phyloP scores from a whole-genome alignment of 2,797 vertebrate genomes.

The Sebastes minor region DNA sequence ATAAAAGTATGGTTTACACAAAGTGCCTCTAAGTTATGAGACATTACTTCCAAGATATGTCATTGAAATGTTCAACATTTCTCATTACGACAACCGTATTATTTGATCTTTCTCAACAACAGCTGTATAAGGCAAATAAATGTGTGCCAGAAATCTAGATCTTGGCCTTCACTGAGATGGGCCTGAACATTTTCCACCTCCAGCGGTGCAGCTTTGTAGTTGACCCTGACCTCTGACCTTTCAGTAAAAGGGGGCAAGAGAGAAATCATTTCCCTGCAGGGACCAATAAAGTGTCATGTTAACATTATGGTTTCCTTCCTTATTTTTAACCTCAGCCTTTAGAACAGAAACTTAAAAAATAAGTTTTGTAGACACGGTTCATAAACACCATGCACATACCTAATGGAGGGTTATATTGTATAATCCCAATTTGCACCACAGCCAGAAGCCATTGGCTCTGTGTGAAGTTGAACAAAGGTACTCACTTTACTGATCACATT shows the following conservation, averaged over 20 bases:
- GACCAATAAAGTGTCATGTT: conserved; percentile 32
- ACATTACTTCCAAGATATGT: neutral
- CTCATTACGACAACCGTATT: neutral
- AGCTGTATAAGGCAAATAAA: neutral
- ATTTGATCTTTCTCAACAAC: neutral
- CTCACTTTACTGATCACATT: neutral
- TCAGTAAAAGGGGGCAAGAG: conserved; percentile 11
- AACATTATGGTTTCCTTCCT: conserved; percentile 16
- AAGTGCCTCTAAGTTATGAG: neutral
- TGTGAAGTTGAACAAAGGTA: neutral
- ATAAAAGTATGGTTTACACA: neutral
- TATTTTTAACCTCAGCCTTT: neutral
- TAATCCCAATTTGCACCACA: neutral
- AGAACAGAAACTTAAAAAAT: neutral
- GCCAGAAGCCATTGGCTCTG: neutral
- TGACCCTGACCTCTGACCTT: conserved; percentile 33
- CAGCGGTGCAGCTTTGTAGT: conserved; percentile 28
- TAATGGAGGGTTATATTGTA: neutral
- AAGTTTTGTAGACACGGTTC: neutral
- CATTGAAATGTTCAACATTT: neutral
- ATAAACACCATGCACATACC: neutral
- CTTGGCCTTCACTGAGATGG: neutral
- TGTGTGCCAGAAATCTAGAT: neutral
- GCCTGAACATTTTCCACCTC: conserved; percentile 15
- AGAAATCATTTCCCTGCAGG: conserved; percentile 13